Base-by-base conservation (phyloP, 2,888 invertebrate genomes). In the Hemistola chrysoprasaria region DNA sequence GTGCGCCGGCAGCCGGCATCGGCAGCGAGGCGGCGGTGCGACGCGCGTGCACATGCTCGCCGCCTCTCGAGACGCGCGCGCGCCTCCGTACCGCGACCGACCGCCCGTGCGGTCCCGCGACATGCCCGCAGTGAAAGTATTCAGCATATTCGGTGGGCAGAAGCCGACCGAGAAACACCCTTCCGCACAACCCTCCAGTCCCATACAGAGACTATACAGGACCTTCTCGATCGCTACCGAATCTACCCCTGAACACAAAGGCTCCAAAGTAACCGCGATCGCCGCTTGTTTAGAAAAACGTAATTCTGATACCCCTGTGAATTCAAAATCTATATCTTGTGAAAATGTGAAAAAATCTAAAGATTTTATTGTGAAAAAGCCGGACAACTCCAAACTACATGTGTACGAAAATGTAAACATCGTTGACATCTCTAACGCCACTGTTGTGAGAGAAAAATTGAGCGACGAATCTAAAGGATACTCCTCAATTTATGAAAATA, bases 61-160 rank as follows among this genome's bases (percentile, higher is more conserved):
- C 79, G 85, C 72, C 65, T 73, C 77, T 71, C 81, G 84, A 60
- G 62, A 72, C 62, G 84, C 81, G 87, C 86, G 87, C 86, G 85
- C 86, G 85, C 85, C 65, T 81, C 74, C 57, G 75, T 73, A 71
- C 73, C 66, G 61, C 78, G 78, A 47, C 41, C 80, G 78, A 78
- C 65, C 71, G 77, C 78, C 69, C 73, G 73, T 70, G 71, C 80
- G 84, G 81, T 78, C 71, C 71, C 84, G 84, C 84, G 86, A 71
- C 62, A 88, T 87, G 87, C 88, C 88, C 87, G 86, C 84, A 84
- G 88, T 87, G 86, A 88, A 88, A 86, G 88, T 87, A 71, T 86
- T 87, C 71, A 84, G 79, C 70, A 84, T 88, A 87, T 88, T 88
- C 80, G 88, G 87, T 74, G 84, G 82, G 65, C 87, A 87, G 83